Base-by-base conservation (phyloP, 1,140 invertebrate species). In the Campoletis sonorensis region DNA sequence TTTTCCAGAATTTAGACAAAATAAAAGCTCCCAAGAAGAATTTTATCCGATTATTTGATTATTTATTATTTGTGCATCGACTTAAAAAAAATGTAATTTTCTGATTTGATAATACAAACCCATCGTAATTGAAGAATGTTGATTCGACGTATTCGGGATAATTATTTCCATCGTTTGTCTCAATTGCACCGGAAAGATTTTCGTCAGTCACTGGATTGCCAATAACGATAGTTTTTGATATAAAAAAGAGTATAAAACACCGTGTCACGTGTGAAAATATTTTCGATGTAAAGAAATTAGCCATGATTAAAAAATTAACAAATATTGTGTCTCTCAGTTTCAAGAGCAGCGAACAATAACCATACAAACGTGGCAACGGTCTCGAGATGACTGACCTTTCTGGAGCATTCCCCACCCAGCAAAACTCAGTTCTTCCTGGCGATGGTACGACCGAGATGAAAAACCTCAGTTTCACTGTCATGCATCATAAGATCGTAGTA, bases 331-430 rank as follows among this genome's bases (percentile, higher is more conserved):
- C 8, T 45, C 61, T 13, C 61, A 33, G 21, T 13, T 26, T 40
- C 61, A 27, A 21, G 33, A 30, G 26, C 54, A 40, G 26, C 1
- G 8, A 45, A 79, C n/a, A 67, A 27, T n/a, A 51, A 75, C 70
- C 71, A 75, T 79, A 70, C 84, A 82, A 71, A 73, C 83, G 73
- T 81, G 78, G 84, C 84, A 86, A 81, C 85, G 82, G 80, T 83
- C 85, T 33, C 81, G 80, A 79, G 76, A 88, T 91, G 87, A 86
- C 82, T 73, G 81, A 84, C 70, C 79, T 80, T 81, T 27, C 40
- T n/a, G 61, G 68, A 72, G n/a, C 37, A 16, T 58, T 70, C 37
- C 49, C 21, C 58, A 27, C 37, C 23, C 75, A 11, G 11, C 15
- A 23, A 61, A 21, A 58, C 30, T 68, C 21, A 27, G 10, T 21